Evolutionary conservation across 1,140 invertebrate genomes (phyloP), one percentile per base, ranked within the genome.

Genomic region (Eurosta solidaginis): DNA sequence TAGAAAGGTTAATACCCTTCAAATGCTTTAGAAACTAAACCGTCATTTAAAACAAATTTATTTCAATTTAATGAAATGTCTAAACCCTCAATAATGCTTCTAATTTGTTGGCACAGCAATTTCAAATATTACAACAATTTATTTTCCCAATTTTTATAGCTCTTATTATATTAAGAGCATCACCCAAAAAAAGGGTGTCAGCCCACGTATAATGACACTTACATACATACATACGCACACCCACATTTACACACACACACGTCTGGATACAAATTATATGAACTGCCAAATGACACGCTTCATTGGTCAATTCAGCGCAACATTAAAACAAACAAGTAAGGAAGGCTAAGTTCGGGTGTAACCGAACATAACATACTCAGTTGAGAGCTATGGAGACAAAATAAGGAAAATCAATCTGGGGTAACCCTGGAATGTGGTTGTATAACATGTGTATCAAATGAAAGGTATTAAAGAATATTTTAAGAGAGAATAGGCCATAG

Each of bases 101-200:
- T 68, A 40, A 68, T 68, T 68, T 20, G 20, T n/a, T 20, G 17
- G 27, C 33, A 6, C 59, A 68, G 5, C 59, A 42, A 20, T 68
- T 68, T 40, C 12, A n/a, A 7, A 10, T 20, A 40, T 68, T 68
- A 68, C 3, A 22, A 20, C 6, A 40, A 68, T 17, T 10, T 40
- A 68, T 40, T n/a, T 29, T n/a, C 22, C 59, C 10, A 36, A 68
- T 68, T 68, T 42, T 40, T 1, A 10, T 40, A 1, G 29, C 54
- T 33, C 5, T 14, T 7, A 40, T 20, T 9, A 33, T 33, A 68
- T 68, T 68, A 68, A n/a, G n/a, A n/a, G 59, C 59, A 68, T 40
- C 59, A 29, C 59, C 2, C 40, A 68, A 68, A 40, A 68, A 68
- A n/a, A 54, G n/a, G n/a, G n/a, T 68, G 59, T 68, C 59, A 68